Evolutionary conservation across 2,113 vertebrate genomes (phyloP), one percentile per base, ranked within the genome.

Genomic region (Cyphomyrus plagiostoma): DNA sequence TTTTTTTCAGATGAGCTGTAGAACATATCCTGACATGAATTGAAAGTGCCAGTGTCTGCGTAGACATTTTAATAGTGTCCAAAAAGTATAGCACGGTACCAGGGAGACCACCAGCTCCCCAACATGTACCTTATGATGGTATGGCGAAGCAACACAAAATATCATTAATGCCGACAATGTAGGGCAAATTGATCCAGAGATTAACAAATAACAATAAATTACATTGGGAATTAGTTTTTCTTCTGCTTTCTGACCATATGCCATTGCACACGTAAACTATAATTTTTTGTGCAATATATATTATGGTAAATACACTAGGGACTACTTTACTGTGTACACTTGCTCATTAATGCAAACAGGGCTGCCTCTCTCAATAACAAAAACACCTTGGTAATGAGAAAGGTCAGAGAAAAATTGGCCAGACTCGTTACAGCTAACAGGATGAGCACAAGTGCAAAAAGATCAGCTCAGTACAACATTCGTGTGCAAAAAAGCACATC

Each of bases 1-100:
- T 84, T 89, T 89, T 26, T 84, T 46, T 23, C 83, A 46, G 53
- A 19, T 53, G 48, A 86, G 49, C 45, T 86, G 26, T 86, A 48
- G 84, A 46, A 84, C 6, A 19, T 53, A 46, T 62, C 42, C 45
- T 62, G 84, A 19, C 19, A 7, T 70, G 13, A 42, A 48, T 8
- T 80, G 82, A 26, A 86, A 52, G 42, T 52, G 2, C 50, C 49
- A 35, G 50, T 17, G 15, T 50, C 50, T 6, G 46, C 26, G 3
- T 70, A 46, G 84, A 46, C 49, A 52, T 26, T 50, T 35, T 11
- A 86, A 6, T 52, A 52, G 84, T 53, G 84, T 86, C 26, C 48
- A 48, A 53, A 52, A 86, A 52, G 23, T 46, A 17, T 39, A n/a
- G 26, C 35, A 23, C 17, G 30, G 30, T 39, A 21, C 52, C 30